Base-by-base conservation (phyloP, 2,888 invertebrate species). In the Sabellastarte sp. region DNA sequence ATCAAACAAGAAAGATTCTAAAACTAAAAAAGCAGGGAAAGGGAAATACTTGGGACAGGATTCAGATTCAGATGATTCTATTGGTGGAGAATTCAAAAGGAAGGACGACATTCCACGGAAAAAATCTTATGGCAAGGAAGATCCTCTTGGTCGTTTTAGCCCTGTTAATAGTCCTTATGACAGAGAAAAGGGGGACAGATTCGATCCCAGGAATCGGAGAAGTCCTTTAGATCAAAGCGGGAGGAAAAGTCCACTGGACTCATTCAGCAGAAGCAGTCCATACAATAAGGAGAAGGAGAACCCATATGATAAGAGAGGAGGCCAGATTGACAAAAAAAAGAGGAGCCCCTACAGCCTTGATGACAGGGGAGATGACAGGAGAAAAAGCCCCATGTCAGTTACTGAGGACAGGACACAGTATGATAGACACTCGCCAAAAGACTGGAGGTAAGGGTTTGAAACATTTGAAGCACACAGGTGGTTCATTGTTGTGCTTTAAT, bases 251-350 rank as follows among this genome's bases (percentile, higher is more conserved):
- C 41, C 41, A 41, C 20, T 41, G 10, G 41, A 41, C 41, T n/a
- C n/a, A n/a, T 15, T 15, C 10, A 15, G 10, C 10, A 10, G 41
- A 10, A 41, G 10, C 20, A 41, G 41, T 41, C 41, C 41, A 20
- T 41, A 15, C 20, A 20, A 41, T 41, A 41, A 41, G 41, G 10
- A 10, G 41, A 10, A 20, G 10, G 41, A 20, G 41, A 41, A 20
- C 41, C 41, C 41, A 41, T 41, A 41, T 41, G 41, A 41, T 41
- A n/a, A n/a, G n/a, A n/a, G n/a, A n/a, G n/a, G n/a, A n/a, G n/a
- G n/a, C n/a, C n/a, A n/a, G n/a, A n/a, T n/a, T n/a, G n/a, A n/a
- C n/a, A n/a, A n/a, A n/a, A n/a, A n/a, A n/a, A n/a, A n/a, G n/a
- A n/a, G n/a, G n/a, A n/a, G n/a, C n/a, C n/a, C n/a, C n/a, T n/a